phyloP scores from a whole-genome alignment of 2,888 invertebrate genomes.

The Tachina grossa region DNA sequence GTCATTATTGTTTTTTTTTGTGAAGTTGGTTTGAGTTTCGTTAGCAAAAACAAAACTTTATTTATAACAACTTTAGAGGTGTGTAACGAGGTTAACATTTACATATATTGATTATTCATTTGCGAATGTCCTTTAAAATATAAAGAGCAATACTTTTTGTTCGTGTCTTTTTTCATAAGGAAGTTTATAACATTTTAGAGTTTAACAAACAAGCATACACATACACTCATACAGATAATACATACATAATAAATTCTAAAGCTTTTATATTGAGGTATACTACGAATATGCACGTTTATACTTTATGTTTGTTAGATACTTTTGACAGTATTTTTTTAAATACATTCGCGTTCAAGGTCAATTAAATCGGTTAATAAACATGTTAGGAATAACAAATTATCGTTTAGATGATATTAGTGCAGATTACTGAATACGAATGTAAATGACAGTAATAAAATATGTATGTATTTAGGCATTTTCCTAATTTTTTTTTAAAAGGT shows the following conservation, averaged over 20 bases:
- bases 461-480: too few relatives aligned
- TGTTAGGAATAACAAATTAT: slow-evolving; percentile 51
- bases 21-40: background rate
- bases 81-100: slow-evolving; percentile 25
- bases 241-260: slow-evolving; percentile 49
- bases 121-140: slow-evolving; percentile 22
- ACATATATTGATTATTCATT: slow-evolving; percentile 53
- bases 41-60: slow-evolving; percentile 18
- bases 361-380: slow-evolving; percentile 38
- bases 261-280: slow-evolving; percentile 52
- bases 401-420: slow-evolving; percentile 2
- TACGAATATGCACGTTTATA: slow-evolving; percentile 3
- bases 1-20: slow-evolving; percentile 43
- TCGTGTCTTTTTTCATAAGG: slow-evolving; percentile 33
- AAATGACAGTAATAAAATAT: slow-evolving; percentile 28
- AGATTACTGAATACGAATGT: slow-evolving; percentile 19
- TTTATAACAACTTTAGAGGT: slow-evolving; percentile 30
- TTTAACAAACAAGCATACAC: slow-evolving; percentile 28
- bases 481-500: background rate
- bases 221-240: slow-evolving; percentile 4
- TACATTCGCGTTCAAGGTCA: slow-evolving; percentile 51
- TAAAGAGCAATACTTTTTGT: slow-evolving; percentile 32
- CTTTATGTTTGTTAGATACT: slow-evolving; percentile 1
- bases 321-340: background rate
- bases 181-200: slow-evolving; percentile 34